phyloP scores from a whole-genome alignment of 92 coral and sea anemone genomes.

The Scolanthus callimorphus region DNA sequence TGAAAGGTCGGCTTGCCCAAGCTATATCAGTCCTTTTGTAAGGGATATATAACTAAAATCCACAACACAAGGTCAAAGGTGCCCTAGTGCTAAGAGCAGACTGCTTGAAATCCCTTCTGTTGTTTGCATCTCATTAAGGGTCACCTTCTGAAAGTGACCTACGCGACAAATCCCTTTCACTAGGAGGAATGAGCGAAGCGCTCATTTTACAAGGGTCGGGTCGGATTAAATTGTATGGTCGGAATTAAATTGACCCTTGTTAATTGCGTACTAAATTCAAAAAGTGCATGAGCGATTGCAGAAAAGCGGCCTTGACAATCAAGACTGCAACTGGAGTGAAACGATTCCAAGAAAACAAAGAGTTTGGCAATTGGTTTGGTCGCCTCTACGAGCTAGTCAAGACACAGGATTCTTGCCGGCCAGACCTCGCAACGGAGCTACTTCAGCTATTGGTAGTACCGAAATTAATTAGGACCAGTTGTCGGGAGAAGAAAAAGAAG shows the following conservation, averaged over 20 bases:
- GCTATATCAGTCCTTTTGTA: no score
- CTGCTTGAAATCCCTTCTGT: conserved; percentile 53
- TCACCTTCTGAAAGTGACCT: no score
- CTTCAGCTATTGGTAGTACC: neutral
- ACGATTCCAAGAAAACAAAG: conserved; percentile 11
- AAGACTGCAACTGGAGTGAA: conserved; percentile 18
- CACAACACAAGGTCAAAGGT: conserved; percentile 68
- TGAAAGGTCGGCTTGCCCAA: no score
- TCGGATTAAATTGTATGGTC: no score
- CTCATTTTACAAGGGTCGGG: no score
- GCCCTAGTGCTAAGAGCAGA: no score
- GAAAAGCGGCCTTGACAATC: conserved; percentile 9
- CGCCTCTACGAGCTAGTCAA: neutral
- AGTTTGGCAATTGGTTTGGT: conserved; percentile 1
- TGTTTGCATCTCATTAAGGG: no score
- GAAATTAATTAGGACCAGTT: no score
- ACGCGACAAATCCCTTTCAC: conserved; percentile 9
- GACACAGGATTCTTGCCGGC: conserved; percentile 8
- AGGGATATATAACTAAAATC: no score
- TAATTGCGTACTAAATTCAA: conserved; percentile 19
- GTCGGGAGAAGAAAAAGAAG: neutral
- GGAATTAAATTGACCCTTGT: no score
- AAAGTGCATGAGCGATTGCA: conserved; percentile 18
- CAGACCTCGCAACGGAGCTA: conserved; percentile 7
- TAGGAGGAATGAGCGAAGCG: no score